These are phyloP conservation scores for Drosophila equinoxialis DNA, from an alignment of 1,140 invertebrate genomes.

Conservation along the genomic window DNA sequence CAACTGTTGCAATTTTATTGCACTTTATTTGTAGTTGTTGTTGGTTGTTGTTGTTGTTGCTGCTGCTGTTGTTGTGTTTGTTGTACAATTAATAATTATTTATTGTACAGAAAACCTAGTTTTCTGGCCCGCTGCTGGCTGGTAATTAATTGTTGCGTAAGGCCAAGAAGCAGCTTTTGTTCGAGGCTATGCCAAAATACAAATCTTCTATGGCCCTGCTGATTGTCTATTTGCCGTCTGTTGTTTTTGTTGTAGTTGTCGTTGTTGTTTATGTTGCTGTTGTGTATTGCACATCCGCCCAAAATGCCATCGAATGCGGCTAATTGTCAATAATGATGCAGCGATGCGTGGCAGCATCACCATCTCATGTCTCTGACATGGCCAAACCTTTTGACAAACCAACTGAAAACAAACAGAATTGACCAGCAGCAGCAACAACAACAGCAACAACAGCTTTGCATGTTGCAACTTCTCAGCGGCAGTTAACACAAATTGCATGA, in stretches of 20 bases:
- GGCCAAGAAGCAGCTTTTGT: conserved; percentile 65
- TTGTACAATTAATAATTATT: conserved; percentile 70
- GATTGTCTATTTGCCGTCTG: conserved; percentile 19
- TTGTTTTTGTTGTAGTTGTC: conserved; percentile 29
- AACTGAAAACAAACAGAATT: conserved; percentile 76
- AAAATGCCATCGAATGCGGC: conserved; percentile 73
- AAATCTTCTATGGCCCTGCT: conserved; percentile 49
- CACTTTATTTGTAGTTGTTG: conserved; percentile 28
- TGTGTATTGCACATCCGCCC: conserved; percentile 66
- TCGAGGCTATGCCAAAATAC: conserved; percentile 41
- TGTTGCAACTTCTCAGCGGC: conserved; percentile 62
- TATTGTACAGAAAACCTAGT: conserved; percentile 70
- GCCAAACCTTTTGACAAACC: conserved; percentile 75
- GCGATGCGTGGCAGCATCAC: conserved; percentile 71
- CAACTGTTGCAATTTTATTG: conserved; percentile 60
- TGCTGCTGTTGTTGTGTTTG: conserved; percentile 24
- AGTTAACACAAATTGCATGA: conserved; percentile 75
- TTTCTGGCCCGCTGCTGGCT: conserved; percentile 64
- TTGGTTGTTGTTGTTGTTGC: background rate
- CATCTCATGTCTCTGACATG: conserved; percentile 44
- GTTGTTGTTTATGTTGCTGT: conserved; percentile 27
- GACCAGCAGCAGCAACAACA: conserved; percentile 51
- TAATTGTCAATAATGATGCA: conserved; percentile 80
- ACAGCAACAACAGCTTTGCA: conserved; percentile 46
- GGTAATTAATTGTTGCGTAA: conserved; percentile 78